Conservation (phyloP, 2,888 invertebrate species). For the Siphlonurus alternatus region DNA sequence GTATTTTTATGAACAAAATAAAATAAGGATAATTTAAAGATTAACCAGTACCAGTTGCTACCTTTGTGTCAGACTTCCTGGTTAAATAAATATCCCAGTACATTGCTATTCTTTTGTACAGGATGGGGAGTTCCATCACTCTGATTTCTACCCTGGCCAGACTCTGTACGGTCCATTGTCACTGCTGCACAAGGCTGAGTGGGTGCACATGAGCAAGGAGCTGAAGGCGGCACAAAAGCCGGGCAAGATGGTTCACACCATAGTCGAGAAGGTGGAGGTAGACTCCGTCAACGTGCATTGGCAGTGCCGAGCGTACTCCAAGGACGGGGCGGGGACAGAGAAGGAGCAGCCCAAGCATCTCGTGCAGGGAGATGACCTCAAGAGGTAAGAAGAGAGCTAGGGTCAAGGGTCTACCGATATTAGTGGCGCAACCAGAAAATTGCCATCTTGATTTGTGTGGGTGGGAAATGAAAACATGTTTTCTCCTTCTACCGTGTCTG, state of each 20-base stretch:
- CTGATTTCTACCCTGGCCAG: constrained; percentile 53
- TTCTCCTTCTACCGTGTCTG: background rate
- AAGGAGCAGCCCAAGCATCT: constrained; percentile 48
- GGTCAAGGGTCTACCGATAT: too few relatives aligned
- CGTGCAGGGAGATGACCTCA: constrained; percentile 60
- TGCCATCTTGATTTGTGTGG: too few relatives aligned
- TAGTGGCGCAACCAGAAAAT: too few relatives aligned
- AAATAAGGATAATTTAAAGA: background rate
- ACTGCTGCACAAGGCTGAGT: constrained; percentile 58
- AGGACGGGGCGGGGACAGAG: constrained; percentile 32
- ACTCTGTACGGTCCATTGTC: constrained; percentile 55
- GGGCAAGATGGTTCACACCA: constrained; percentile 38
- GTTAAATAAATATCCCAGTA: too few relatives aligned
- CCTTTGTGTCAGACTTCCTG: too few relatives aligned
- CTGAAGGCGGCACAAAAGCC: constrained; percentile 37
- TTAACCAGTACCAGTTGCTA: too few relatives aligned
- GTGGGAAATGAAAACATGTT: background rate
- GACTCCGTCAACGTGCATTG: constrained; percentile 71
- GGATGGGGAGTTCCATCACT: constrained; percentile 36
- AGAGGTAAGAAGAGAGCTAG: constrained; percentile 30
- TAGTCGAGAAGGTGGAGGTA: constrained; percentile 67
- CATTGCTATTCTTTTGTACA: too few relatives aligned
- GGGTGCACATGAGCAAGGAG: constrained; percentile 60
- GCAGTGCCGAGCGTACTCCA: constrained; percentile 59
- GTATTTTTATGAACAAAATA: background rate